A percentile compares a stretch with the other conserved stretches of the same genome.
Evolutionary conservation across 2,113 vertebrate genomes (phyloP).

Genomic region (Aplodontia rufa): DNA sequence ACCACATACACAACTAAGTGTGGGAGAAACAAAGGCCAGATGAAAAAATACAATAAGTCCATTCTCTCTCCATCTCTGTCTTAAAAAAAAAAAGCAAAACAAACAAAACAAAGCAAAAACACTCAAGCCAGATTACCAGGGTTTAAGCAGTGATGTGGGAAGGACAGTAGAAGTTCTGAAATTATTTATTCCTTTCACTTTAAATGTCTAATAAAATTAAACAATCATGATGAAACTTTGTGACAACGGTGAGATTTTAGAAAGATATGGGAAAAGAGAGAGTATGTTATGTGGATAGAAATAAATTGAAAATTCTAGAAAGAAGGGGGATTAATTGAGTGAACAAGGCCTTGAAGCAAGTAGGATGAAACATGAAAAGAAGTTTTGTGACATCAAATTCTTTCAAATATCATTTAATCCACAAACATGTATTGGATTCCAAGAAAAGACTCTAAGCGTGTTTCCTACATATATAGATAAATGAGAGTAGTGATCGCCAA

Average conservation of each 20-base stretch:
- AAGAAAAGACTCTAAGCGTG: background rate
- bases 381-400: background rate
- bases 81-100: too few species aligned
- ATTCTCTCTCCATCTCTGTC: too few species aligned
- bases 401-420: background rate
- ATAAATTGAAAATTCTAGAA: background rate
- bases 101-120: too few species aligned
- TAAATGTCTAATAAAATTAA: background rate
- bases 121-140: background rate
- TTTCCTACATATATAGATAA: background rate
- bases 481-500: background rate
- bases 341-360: background rate
- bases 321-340: background rate
- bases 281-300: background rate
- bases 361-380: background rate
- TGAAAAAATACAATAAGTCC: too few species aligned
- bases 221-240: background rate
- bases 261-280: background rate
- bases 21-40: too few species aligned
- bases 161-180: background rate
- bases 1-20: too few species aligned
- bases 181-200: background rate
- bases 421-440: background rate
- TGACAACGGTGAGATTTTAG: background rate
- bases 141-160: background rate